Evolutionary conservation across 2,888 invertebrate species (phyloP), one percentile per base, ranked within the genome.

Genomic region (Cheilosia vernalis): DNA sequence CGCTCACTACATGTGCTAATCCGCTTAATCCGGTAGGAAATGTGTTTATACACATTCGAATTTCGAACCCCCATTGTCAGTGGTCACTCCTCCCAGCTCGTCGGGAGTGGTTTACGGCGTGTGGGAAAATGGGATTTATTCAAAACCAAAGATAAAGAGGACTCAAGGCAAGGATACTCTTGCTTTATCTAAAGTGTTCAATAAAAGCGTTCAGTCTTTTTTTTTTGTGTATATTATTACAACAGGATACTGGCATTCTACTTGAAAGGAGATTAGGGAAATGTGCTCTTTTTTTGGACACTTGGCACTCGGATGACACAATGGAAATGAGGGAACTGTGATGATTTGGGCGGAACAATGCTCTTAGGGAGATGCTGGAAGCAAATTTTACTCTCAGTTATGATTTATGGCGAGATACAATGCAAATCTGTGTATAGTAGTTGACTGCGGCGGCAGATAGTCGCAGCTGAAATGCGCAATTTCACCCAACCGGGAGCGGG

Each of bases 121-220:
- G 66, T 86, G 81, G 81, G 81, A 86, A 86, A 81, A 86, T 86
- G 27, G 27, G 77, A 86, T 86, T 86, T 86, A 79, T 83, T 79
- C 73, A 73, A 79, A 83, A 83, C 73, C 83, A 61, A 37, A 67
- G 42, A 78, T 77, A 78, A 85, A 81, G 77, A 77, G 72, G 66
- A 56, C 64, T 81, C 66, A 63, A 55, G 66, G 51, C 66, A 63
- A 55, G 66, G 60, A 72, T 49, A 63, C 37, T 21, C 47, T 44
- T 76, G 60, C 72, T 73, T 77, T 86, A 86, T 86, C 85, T 86
- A 72, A 86, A 86, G 76, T 82, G 85, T 86, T 81, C 77, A 66
- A 70, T 85, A 47, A 47, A 63, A 6, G 21, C 10, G 13, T 4
- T 21, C n/a, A n/a, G 1, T n/a, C 4, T 17, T 13, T 17, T 51